These are phyloP conservation scores for Sweltsa coloradensis DNA, from an alignment of 1,140 invertebrate genomes.

Conservation along the genomic window DNA sequence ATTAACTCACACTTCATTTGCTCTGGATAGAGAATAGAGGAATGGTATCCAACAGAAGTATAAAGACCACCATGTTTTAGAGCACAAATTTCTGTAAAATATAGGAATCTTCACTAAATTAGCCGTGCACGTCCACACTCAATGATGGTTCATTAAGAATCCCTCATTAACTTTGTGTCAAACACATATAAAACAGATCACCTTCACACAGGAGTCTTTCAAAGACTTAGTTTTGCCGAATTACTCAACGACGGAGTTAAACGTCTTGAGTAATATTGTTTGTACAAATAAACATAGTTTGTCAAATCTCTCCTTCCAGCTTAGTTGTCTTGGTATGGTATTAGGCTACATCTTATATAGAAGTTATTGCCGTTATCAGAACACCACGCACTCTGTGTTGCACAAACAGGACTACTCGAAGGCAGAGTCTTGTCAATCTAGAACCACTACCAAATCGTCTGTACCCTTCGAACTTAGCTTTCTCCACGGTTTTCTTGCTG, in stretches of 20 bases:
- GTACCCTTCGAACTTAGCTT: constrained; percentile 38
- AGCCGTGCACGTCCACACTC: no score
- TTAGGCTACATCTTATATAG: no score
- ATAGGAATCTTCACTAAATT: constrained; percentile 6
- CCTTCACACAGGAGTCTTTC: background rate
- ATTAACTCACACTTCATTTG: background rate
- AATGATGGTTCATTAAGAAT: no score
- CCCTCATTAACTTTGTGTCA: background rate
- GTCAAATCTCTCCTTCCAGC: constrained; percentile 1
- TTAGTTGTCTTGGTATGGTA: no score
- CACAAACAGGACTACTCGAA: background rate
- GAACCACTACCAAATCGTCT: constrained; percentile 19
- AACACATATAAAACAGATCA: constrained; percentile 2
- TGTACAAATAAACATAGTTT: constrained; percentile 2
- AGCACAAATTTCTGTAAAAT: constrained; percentile 4
- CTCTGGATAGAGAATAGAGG: background rate
- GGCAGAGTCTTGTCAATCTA: constrained; percentile 16
- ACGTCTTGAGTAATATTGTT: constrained; percentile 2
- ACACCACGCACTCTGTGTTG: background rate
- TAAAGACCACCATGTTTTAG: constrained; percentile 5
- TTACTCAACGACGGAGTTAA: background rate
- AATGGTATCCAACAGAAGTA: background rate
- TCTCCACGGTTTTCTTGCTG: constrained; percentile 84
- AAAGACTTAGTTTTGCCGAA: background rate
- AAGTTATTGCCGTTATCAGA: constrained; percentile 11